Conservation (phyloP, 1,140 invertebrate genomes). For the Polyergus mexicanus region DNA sequence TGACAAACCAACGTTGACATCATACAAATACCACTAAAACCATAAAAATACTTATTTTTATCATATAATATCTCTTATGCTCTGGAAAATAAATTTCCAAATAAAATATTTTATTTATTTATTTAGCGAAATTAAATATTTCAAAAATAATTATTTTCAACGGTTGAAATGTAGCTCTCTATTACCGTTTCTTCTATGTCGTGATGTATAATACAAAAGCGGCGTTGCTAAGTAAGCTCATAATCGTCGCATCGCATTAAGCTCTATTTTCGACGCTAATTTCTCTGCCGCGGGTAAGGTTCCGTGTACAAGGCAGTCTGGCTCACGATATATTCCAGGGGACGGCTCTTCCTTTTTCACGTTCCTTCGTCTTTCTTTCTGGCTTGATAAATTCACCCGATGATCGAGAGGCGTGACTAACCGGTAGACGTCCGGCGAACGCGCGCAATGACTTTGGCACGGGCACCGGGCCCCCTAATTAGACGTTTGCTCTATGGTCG, state of each 20-base stretch:
- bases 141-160: no score
- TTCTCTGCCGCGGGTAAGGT: conserved; percentile 15
- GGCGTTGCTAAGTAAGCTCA: conserved; percentile 37
- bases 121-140: no score
- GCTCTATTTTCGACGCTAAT: conserved; percentile 54
- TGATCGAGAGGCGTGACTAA: conserved; percentile 80
- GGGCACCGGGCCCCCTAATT: conserved; percentile 69
- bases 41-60: no score
- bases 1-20: no score
- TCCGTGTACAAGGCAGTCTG: neutral
- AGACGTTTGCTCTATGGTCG: conserved; percentile 64
- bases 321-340: conserved; percentile 21
- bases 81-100: no score
- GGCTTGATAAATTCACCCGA: conserved; percentile 77
- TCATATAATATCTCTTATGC: no score
- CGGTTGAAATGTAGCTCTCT: no score
- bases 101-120: no score
- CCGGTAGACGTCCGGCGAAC: conserved; percentile 62
- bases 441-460: conserved; percentile 64
- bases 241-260: conserved; percentile 48
- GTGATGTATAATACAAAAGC: neutral
- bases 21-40: no score
- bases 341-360: conserved; percentile 54
- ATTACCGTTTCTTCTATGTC: neutral
- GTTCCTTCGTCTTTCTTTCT: conserved; percentile 41